phyloP scores from a whole-genome alignment of 2,888 invertebrate genomes.

The Imbricaverruca yamaguchii region DNA sequence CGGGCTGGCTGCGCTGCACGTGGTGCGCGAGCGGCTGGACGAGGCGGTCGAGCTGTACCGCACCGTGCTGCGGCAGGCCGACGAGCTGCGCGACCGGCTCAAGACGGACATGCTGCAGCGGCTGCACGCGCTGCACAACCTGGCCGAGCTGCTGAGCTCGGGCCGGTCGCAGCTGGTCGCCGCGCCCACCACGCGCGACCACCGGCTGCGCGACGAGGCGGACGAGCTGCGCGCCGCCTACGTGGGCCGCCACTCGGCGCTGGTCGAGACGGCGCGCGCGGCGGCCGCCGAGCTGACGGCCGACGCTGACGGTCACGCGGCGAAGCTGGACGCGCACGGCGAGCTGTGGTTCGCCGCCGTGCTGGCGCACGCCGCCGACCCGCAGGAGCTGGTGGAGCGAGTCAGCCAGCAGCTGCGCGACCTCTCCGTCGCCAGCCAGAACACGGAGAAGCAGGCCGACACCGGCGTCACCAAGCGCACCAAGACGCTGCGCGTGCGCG shows the following conservation, averaged over 20 bases:
- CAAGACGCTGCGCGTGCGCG: background rate
- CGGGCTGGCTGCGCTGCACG: slow-evolving; percentile 57
- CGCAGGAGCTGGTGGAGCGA: background rate
- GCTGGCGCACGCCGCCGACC: background rate
- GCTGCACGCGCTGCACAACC: slow-evolving; percentile 60
- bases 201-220: slow-evolving; percentile 46
- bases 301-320: slow-evolving; percentile 8
- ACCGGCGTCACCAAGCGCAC: slow-evolving; percentile 14
- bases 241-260: slow-evolving; percentile 28
- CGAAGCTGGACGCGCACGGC: background rate
- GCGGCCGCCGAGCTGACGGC: background rate
- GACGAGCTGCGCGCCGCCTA: slow-evolving; percentile 36
- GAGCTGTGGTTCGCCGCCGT: background rate
- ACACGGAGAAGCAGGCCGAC: slow-evolving; percentile 4
- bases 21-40: slow-evolving; percentile 48
- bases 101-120: slow-evolving; percentile 57
- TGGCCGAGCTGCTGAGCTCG: slow-evolving; percentile 48
- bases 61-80: slow-evolving; percentile 39
- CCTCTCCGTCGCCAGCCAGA: background rate
- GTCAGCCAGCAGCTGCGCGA: background rate
- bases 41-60: slow-evolving; percentile 56
- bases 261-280: background rate
- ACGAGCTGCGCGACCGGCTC: slow-evolving; percentile 44
- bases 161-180: slow-evolving; percentile 37
- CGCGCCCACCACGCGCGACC: slow-evolving; percentile 49